Evolutionary conservation across 1,140 invertebrate species (phyloP).

Genomic region (Meloidogyne chitwoodi): DNA sequence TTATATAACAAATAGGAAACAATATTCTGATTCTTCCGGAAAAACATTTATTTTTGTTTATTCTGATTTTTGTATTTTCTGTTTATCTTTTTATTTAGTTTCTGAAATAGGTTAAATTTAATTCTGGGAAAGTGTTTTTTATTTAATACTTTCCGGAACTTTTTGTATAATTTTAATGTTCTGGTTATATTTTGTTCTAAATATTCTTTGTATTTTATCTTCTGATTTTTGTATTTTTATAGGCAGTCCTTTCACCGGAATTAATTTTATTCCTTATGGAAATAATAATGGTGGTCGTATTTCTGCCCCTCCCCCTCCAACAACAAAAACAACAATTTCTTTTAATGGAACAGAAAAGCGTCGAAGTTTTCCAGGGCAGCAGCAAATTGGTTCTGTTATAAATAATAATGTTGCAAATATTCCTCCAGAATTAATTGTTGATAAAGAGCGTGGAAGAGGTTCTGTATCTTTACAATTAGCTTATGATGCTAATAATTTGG

Average conservation of each 20-base stretch:
- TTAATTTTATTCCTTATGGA: constrained; percentile 18
- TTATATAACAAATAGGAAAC: too few relatives aligned
- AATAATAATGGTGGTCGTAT: neutral
- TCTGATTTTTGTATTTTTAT: neutral
- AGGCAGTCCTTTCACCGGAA: constrained; percentile 6
- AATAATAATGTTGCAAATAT: too few relatives aligned
- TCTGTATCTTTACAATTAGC: constrained; percentile 29
- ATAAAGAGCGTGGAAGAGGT: constrained; percentile 10
- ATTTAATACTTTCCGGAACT: too few relatives aligned
- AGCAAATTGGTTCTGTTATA: neutral
- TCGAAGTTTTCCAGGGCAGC: too few relatives aligned
- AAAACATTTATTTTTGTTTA: neutral
- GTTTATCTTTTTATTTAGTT: neutral
- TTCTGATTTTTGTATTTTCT: neutral
- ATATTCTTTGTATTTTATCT: too few relatives aligned
- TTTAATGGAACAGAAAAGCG: neutral
- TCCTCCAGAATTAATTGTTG: constrained; percentile 7
- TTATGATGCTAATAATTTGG: constrained; percentile 27
- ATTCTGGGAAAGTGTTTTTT: too few relatives aligned
- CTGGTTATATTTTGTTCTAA: too few relatives aligned
- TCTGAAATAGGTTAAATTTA: too few relatives aligned
- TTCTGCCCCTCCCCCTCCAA: neutral
- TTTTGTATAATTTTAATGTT: too few relatives aligned
- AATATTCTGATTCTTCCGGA: too few relatives aligned
- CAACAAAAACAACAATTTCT: constrained; percentile 1